phyloP scores from a whole-genome alignment of 2,888 invertebrate species.

The Yponomeuta evonymella region DNA sequence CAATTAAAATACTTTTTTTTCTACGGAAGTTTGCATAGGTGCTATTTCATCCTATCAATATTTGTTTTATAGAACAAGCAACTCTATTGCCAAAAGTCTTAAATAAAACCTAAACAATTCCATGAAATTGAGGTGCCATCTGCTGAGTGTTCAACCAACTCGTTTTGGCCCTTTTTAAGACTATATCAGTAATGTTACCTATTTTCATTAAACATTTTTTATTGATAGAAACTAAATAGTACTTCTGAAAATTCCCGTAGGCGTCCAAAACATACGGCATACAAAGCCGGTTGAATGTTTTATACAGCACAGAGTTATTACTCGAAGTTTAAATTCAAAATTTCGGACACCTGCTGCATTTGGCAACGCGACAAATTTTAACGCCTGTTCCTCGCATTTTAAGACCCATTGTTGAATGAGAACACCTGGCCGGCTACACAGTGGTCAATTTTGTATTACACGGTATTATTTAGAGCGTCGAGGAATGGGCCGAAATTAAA shows the following conservation, averaged over 20 bases:
- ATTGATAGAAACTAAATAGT: not conserved
- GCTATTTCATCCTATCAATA: no score
- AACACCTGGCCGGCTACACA: not conserved
- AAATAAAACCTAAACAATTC: no score
- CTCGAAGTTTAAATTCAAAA: not conserved
- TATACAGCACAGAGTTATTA: not conserved
- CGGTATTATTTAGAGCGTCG: not conserved
- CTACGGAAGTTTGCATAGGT: no score
- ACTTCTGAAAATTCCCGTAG: not conserved
- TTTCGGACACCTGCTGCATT: constrained; percentile 1
- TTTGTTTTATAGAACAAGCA: no score
- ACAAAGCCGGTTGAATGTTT: not conserved
- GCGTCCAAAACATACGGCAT: not conserved
- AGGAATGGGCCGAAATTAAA: not conserved
- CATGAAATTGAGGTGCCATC: no score
- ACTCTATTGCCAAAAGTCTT: no score
- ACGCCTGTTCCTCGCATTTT: not conserved
- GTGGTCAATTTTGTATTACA: not conserved
- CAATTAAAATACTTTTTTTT: no score
- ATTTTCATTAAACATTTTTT: no score
- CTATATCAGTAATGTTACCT: no score
- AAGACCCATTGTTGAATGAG: not conserved
- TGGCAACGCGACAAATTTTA: not conserved
- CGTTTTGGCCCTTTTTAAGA: no score
- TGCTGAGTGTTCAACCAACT: no score